Evolutionary conservation across 2,113 vertebrate species (phyloP).

Genomic region (Chamaea fasciata): DNA sequence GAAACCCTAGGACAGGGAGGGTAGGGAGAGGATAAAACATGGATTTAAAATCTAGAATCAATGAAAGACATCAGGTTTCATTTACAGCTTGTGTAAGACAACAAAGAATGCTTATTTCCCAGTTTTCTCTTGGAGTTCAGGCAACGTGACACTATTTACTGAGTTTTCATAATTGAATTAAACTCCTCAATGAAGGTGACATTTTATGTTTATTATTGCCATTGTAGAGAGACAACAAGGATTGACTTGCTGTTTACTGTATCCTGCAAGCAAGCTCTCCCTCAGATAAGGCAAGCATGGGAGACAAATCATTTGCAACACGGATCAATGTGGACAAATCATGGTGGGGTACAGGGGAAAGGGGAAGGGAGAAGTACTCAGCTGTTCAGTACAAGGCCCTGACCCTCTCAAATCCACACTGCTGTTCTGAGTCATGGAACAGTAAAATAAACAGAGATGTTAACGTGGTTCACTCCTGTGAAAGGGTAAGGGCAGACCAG

Average conservation of each 20-base stretch:
- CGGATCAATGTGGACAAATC: too few species aligned
- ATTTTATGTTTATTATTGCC: neutral
- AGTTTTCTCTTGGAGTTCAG: neutral
- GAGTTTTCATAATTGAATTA: neutral
- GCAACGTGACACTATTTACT: neutral
- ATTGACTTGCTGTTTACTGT: neutral
- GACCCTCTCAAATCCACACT: neutral
- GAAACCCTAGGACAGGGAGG: constrained; percentile 49
- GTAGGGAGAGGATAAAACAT: neutral
- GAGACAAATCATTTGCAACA: neutral
- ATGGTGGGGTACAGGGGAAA: neutral
- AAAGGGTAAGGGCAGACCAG: neutral
- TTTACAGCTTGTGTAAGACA: neutral
- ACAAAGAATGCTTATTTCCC: neutral
- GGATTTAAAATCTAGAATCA: neutral
- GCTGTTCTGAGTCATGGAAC: neutral
- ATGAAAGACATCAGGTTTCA: neutral
- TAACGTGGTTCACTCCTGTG: neutral
- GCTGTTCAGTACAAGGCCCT: neutral
- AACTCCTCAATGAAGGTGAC: neutral
- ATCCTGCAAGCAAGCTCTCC: neutral
- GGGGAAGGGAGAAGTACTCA: neutral
- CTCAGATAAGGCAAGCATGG: neutral
- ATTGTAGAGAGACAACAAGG: neutral
- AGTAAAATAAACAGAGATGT: neutral